These are phyloP conservation scores for Lateolabrax maculatus DNA, from an alignment of 2,797 vertebrate genomes.

Conservation along the genomic window DNA sequence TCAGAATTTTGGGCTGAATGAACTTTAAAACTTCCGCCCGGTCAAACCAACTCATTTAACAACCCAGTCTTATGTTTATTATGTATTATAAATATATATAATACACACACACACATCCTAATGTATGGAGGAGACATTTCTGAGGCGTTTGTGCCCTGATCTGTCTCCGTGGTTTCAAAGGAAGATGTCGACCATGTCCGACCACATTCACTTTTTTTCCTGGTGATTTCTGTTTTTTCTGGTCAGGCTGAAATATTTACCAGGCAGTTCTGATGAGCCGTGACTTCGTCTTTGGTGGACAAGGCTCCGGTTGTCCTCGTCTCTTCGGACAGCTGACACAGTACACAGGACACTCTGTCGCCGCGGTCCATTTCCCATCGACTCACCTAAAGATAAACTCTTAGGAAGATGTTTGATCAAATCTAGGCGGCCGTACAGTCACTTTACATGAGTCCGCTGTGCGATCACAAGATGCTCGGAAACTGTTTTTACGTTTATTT, in stretches of 20 bases:
- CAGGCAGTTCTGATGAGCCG: conserved; percentile 84
- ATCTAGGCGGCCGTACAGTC: rapidly evolving
- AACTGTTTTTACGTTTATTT: too few relatives aligned
- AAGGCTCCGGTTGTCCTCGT: conserved; percentile 66
- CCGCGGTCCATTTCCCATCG: conserved; percentile 9
- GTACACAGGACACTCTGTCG: conserved; percentile 22
- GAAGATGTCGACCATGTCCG: too few relatives aligned
- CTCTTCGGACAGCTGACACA: conserved; percentile 69
- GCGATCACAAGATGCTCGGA: too few relatives aligned
- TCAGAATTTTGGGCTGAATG: too few relatives aligned
- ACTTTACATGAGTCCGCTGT: rapidly evolving
- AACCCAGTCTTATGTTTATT: too few relatives aligned
- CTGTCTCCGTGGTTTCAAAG: neutral
- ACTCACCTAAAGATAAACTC: neutral
- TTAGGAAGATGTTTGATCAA: too few relatives aligned
- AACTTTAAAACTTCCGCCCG: too few relatives aligned
- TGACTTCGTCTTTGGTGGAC: conserved; percentile 49
- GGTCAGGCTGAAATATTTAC: conserved; percentile 65
- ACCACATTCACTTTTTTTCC: too few relatives aligned
- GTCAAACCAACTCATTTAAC: too few relatives aligned
- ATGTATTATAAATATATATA: too few relatives aligned
- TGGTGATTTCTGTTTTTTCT: too few relatives aligned
- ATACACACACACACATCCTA: too few relatives aligned
- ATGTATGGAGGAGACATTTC: neutral
- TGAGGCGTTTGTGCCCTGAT: neutral